phyloP scores from a whole-genome alignment of 2,113 vertebrate species.

The Struthio camelus region DNA sequence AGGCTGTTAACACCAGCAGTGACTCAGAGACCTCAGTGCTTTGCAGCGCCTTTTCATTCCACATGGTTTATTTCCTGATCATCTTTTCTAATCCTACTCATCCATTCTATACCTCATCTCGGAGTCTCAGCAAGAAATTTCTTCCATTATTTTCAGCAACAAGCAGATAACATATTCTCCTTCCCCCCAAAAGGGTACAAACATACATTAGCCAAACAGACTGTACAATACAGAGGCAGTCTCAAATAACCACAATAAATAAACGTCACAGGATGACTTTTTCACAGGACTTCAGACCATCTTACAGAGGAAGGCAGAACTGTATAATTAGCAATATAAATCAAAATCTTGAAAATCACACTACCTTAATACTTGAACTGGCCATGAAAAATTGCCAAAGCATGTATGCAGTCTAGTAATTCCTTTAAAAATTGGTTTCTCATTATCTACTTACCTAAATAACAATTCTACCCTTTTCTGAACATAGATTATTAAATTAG shows the following conservation, averaged over 20 bases:
- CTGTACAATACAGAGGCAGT: neutral
- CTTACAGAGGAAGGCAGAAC: neutral
- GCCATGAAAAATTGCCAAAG: neutral
- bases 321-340: neutral
- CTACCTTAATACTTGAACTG: neutral
- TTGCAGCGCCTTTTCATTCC: neutral
- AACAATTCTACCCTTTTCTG: slow-evolving; percentile 18
- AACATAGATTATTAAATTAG: slow-evolving; percentile 40
- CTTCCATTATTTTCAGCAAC: neutral
- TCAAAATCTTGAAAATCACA: neutral
- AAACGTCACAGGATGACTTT: neutral
- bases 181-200: neutral
- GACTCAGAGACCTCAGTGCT: neutral
- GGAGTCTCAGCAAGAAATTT: neutral
- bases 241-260: neutral
- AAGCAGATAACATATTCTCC: neutral
- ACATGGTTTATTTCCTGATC: neutral
- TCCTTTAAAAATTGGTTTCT: slow-evolving; percentile 15
- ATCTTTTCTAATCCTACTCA: neutral
- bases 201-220: neutral
- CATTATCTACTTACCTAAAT: neutral
- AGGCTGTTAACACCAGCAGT: neutral
- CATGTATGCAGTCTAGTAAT: neutral
- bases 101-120: neutral
- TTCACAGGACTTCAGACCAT: neutral